Percentiles rank a stretch among this genome's conserved stretches.
phyloP scores from a whole-genome alignment of 2,797 vertebrate species.

The Sciurus carolinensis region DNA sequence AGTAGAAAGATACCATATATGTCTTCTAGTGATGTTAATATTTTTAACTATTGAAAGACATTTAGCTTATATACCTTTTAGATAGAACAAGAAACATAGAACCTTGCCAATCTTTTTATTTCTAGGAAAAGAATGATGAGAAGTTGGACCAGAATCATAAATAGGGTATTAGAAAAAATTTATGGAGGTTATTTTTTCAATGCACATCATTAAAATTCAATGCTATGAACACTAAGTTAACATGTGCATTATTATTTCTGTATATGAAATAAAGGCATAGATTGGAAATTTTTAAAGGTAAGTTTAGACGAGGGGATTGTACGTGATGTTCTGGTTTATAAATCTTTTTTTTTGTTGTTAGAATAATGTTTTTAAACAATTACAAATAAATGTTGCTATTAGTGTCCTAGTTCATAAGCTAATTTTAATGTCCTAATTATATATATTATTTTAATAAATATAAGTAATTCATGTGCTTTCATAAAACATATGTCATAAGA shows the following conservation, averaged over 20 bases:
- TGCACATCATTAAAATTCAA: conserved; percentile 19
- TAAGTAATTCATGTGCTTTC: neutral
- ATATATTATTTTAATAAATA: conserved; percentile 30
- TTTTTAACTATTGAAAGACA: conserved; percentile 21
- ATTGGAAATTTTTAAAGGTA: neutral
- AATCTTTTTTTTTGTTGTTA: conserved; percentile 5
- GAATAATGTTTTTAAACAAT: conserved; percentile 26
- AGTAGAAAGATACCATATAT: neutral
- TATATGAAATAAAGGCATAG: neutral
- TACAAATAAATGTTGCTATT: conserved; percentile 20
- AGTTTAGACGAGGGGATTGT: conserved; percentile 25
- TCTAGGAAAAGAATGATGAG: conserved; percentile 31
- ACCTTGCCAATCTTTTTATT: conserved; percentile 2
- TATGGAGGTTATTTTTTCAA: neutral
- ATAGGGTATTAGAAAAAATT: conserved; percentile 38
- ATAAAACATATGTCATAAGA: neutral
- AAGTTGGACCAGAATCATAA: conserved; percentile 45
- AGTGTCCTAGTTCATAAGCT: conserved; percentile 28
- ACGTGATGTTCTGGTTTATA: neutral
- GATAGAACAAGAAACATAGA: conserved; percentile 28
- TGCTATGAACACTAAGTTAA: neutral
- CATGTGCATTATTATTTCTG: neutral
- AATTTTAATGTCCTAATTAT: conserved; percentile 16
- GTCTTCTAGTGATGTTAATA: neutral
- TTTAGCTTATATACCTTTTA: neutral